Evolutionary conservation across 2,888 invertebrate species (phyloP).

Genomic region (Agrochola circellaris): DNA sequence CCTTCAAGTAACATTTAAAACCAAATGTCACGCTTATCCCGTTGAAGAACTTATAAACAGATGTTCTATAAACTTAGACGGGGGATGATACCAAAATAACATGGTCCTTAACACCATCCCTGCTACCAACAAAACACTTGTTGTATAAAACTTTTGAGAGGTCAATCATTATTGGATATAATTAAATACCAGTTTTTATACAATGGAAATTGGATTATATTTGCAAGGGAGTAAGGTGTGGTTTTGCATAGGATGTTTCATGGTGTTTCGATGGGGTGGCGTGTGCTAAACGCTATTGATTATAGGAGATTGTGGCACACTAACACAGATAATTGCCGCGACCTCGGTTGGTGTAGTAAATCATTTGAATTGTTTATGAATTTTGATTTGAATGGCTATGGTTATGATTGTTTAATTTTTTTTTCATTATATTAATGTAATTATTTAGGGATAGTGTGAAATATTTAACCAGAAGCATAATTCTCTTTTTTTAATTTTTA

Average conservation of each 20-base stretch:
- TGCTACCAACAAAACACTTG: constrained; percentile 12
- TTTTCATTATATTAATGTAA: constrained; percentile 30
- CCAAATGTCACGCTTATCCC: constrained; percentile 83
- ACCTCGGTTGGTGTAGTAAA: constrained; percentile 54
- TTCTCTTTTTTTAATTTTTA: too few relatives aligned
- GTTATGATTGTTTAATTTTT: not conserved
- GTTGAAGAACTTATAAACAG: constrained; percentile 81
- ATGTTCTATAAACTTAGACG: constrained; percentile 73
- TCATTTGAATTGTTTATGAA: constrained; percentile 62
- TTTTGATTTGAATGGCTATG: constrained; percentile 53
- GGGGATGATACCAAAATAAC: constrained; percentile 45
- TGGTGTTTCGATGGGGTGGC: constrained; percentile 68
- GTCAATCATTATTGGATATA: constrained; percentile 48
- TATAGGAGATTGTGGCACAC: constrained; percentile 76
- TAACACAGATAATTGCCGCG: constrained; percentile 74
- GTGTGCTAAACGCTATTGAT: constrained; percentile 74
- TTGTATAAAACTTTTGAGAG: constrained; percentile 12
- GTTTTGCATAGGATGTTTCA: constrained; percentile 35
- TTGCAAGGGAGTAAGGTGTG: not conserved
- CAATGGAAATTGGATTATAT: constrained; percentile 46
- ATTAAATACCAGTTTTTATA: constrained; percentile 9
- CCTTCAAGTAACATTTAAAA: constrained; percentile 79
- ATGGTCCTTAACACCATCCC: constrained; percentile 34
- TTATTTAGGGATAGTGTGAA: constrained; percentile 13
- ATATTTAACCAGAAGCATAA: not conserved